phyloP scores from a whole-genome alignment of 2,113 vertebrate genomes.

The Lanius ludovicianus region DNA sequence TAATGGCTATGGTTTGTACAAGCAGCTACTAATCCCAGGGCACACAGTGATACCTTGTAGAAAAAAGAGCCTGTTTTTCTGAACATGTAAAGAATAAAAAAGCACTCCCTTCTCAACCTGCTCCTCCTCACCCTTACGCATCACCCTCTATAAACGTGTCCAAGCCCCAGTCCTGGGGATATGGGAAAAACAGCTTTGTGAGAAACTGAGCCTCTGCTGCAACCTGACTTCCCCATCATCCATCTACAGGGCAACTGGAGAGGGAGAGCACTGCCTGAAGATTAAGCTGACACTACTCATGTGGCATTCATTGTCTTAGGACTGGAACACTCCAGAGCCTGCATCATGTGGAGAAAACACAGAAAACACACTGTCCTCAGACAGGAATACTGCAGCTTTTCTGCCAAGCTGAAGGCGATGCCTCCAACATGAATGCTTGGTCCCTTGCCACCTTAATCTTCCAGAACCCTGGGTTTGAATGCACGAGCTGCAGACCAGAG shows the following conservation, averaged over 20 bases:
- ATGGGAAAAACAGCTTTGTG: background rate
- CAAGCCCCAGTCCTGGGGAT: too few species aligned
- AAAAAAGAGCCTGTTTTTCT: background rate
- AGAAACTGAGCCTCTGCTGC: background rate
- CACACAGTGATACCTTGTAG: background rate
- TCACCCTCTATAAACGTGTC: fast-evolving
- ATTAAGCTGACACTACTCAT: background rate
- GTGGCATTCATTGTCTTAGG: background rate
- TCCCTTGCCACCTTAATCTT: conserved; percentile 31
- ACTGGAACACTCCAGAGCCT: background rate
- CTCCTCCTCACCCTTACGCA: background rate
- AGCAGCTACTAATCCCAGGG: background rate
- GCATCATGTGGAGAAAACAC: background rate
- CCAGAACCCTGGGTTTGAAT: conserved; percentile 2
- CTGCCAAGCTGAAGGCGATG: background rate
- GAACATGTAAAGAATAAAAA: background rate
- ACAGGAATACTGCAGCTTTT: background rate
- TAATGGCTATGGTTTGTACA: background rate
- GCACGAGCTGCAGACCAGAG: background rate
- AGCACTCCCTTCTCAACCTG: background rate
- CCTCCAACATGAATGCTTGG: background rate
- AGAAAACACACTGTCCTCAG: background rate
- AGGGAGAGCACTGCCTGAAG: background rate
- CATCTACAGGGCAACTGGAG: fast-evolving
- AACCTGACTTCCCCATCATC: background rate